A percentile compares a stretch with the other conserved stretches of the same genome.
Conservation (phyloP, 2,113 vertebrate species). For the Ptilorrhoa leucosticta region DNA sequence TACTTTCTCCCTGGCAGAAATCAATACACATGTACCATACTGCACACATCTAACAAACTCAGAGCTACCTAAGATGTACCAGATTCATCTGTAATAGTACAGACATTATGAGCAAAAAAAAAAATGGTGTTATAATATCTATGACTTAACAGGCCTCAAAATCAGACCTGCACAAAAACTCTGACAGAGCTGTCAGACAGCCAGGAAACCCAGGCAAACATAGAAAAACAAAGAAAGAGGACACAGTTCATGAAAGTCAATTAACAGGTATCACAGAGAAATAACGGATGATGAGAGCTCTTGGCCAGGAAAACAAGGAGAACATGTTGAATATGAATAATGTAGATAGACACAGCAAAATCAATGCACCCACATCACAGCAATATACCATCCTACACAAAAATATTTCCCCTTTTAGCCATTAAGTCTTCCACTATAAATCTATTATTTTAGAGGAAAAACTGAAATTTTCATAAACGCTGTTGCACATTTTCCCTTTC, state of each 20-base stretch:
- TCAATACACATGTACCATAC: neutral
- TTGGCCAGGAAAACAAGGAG: neutral
- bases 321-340: neutral
- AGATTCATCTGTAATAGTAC: neutral
- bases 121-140: neutral
- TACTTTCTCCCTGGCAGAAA: neutral
- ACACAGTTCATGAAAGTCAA: neutral
- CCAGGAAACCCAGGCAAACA: neutral
- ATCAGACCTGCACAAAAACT: neutral
- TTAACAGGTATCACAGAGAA: neutral
- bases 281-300: neutral
- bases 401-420: neutral
- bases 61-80: neutral
- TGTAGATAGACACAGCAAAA: neutral
- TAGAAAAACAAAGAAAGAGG: neutral
- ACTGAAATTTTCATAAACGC: neutral
- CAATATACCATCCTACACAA: neutral
- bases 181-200: neutral
- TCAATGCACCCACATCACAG: neutral
- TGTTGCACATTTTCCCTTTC: neutral
- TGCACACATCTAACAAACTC: neutral
- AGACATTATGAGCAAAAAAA: neutral
- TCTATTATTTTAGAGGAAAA: neutral
- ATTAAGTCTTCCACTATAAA: neutral
- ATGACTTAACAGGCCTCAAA: neutral